Conservation (phyloP, 2,797 vertebrate genomes). For the Lemur catta region DNA sequence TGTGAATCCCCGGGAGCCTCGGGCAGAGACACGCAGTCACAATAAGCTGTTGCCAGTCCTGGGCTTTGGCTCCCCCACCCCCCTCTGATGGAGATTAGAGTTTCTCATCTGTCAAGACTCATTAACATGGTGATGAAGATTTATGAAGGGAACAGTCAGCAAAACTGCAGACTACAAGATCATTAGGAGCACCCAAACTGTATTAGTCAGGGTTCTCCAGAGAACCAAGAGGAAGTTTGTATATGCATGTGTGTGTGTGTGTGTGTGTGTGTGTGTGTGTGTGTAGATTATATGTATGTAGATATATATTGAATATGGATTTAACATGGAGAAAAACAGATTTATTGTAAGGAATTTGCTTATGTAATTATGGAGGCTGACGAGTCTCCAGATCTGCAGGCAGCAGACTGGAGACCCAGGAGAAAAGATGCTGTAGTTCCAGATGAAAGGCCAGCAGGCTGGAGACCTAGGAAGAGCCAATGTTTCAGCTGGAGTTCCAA, state of each 20-base stretch:
- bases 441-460: neutral
- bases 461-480: neutral
- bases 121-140: conserved; percentile 21
- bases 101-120: conserved; percentile 37
- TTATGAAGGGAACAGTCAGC: conserved; percentile 25
- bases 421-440: neutral
- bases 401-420: neutral
- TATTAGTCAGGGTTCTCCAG: neutral
- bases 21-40: neutral
- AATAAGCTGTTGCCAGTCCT: neutral
- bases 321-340: neutral
- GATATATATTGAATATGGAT: neutral
- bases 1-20: neutral
- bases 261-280: neutral
- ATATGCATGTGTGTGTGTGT: neutral
- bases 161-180: neutral
- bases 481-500: neutral
- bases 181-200: neutral
- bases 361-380: neutral
- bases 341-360: neutral
- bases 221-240: neutral
- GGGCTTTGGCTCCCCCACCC: too few relatives aligned
- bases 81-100: conserved; percentile 37
- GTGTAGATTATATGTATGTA: too few relatives aligned
- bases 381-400: neutral